Conservation (phyloP, 2,797 vertebrate species). For the Chromis chromis region DNA sequence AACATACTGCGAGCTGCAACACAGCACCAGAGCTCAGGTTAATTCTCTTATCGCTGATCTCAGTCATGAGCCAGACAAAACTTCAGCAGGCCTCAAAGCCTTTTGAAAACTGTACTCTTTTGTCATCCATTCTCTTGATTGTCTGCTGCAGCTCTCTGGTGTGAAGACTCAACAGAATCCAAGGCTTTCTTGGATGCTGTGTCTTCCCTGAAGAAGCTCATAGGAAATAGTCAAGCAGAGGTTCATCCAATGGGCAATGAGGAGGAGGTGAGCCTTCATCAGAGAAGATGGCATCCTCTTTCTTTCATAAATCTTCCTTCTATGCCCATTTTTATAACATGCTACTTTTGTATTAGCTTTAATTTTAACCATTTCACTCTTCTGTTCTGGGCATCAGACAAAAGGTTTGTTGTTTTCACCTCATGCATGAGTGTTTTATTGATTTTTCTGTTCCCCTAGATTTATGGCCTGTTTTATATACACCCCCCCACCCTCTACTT, state of each 20-base stretch:
- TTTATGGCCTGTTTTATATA: background rate
- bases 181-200: slow-evolving; percentile 22
- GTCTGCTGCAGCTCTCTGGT: slow-evolving; percentile 19
- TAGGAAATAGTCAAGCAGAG: slow-evolving; percentile 6
- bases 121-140: background rate
- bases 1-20: slow-evolving; percentile 11
- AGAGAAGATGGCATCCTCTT: background rate
- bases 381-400: background rate
- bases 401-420: background rate
- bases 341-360: no score
- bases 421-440: background rate
- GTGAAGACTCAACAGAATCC: slow-evolving; percentile 17
- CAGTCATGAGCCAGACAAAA: background rate
- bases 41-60: background rate
- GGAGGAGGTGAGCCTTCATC: slow-evolving; percentile 22
- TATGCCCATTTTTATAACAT: background rate
- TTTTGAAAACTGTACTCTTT: slow-evolving; percentile 2
- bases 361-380: background rate
- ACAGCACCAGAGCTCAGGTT: slow-evolving; percentile 34
- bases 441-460: background rate
- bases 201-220: slow-evolving; percentile 27
- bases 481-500: no score
- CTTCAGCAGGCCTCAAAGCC: background rate
- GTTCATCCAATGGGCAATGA: background rate
- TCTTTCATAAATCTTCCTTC: background rate